These are phyloP conservation scores for Cladorhizidae sp. DNA, from an alignment of 37 sponge, comb jelly and placozoan species.

Conservation along the genomic window DNA sequence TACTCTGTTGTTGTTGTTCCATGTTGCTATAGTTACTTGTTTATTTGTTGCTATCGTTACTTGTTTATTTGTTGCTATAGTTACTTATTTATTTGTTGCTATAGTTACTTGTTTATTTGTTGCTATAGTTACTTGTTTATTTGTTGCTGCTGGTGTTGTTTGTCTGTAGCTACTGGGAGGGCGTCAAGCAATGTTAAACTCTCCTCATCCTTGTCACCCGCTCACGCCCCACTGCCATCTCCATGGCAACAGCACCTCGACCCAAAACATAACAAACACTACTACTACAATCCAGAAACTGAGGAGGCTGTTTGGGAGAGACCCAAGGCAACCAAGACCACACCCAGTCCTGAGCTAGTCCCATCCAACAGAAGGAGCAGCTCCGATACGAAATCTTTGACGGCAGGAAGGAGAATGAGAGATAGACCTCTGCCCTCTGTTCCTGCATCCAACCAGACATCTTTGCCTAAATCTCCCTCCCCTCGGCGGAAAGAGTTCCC, in stretches of 20 bases:
- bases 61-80: too few species aligned
- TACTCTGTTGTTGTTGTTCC: too few species aligned
- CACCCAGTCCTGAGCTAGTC: not conserved
- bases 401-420: not conserved
- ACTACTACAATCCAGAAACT: slow-evolving; percentile 54
- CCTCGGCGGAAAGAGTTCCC: not conserved
- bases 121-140: too few species aligned
- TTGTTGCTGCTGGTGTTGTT: too few species aligned
- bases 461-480: not conserved
- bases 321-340: slow-evolving; percentile 8
- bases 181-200: too few species aligned
- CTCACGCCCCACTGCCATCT: slow-evolving; percentile 23
- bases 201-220: not conserved
- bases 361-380: not conserved
- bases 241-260: slow-evolving; percentile 51
- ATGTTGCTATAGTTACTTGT: too few species aligned
- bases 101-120: too few species aligned
- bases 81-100: too few species aligned
- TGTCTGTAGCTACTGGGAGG: too few species aligned
- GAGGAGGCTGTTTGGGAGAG: slow-evolving; percentile 49
- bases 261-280: slow-evolving; percentile 31
- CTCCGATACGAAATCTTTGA: not conserved
- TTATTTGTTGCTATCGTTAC: too few species aligned
- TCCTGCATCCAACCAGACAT: not conserved
- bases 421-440: slow-evolving; percentile 14